phyloP scores from a whole-genome alignment of 2,797 vertebrate species.

The Neoniphon sammara region DNA sequence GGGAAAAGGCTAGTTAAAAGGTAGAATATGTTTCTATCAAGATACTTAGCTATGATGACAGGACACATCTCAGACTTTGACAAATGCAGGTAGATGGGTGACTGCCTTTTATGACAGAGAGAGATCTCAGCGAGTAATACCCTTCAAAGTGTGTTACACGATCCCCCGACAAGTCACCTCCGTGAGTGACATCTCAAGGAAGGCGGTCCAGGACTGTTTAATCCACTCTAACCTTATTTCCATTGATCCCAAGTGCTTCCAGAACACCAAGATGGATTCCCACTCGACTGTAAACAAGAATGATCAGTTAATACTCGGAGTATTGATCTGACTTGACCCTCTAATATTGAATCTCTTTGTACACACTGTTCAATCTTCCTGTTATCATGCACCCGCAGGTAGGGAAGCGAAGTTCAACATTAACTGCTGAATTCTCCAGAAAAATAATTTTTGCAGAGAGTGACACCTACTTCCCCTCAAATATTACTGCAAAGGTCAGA shows the following conservation, averaged over 20 bases:
- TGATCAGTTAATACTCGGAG: conserved; percentile 72
- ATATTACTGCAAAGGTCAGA: conserved; percentile 59
- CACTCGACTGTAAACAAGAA: conserved; percentile 73
- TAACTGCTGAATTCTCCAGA: conserved; percentile 13
- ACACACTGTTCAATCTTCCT: conserved; percentile 66
- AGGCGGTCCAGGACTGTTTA: conserved; percentile 58
- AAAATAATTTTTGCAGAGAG: conserved; percentile 7
- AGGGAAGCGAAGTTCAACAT: conserved; percentile 28
- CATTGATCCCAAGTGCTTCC: conserved; percentile 68
- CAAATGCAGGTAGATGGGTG: conserved; percentile 35
- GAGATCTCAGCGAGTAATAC: conserved; percentile 16
- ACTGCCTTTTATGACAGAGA: conserved; percentile 33
- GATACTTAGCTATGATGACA: not conserved
- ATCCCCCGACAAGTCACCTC: conserved; percentile 39
- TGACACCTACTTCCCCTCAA: conserved; percentile 48
- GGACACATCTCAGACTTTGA: conserved; percentile 18
- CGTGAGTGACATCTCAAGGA: conserved; percentile 56
- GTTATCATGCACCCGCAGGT: conserved; percentile 61
- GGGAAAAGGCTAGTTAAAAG: conserved; percentile 45
- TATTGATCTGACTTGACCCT: conserved; percentile 70
- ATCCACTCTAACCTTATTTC: conserved; percentile 69
- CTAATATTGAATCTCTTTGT: conserved; percentile 56
- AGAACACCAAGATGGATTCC: conserved; percentile 59
- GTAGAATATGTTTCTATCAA: not conserved
- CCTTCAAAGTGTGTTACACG: conserved; percentile 22